Evolutionary conservation across 2,888 invertebrate species (phyloP).

Genomic region (Dioctria rufipes): DNA sequence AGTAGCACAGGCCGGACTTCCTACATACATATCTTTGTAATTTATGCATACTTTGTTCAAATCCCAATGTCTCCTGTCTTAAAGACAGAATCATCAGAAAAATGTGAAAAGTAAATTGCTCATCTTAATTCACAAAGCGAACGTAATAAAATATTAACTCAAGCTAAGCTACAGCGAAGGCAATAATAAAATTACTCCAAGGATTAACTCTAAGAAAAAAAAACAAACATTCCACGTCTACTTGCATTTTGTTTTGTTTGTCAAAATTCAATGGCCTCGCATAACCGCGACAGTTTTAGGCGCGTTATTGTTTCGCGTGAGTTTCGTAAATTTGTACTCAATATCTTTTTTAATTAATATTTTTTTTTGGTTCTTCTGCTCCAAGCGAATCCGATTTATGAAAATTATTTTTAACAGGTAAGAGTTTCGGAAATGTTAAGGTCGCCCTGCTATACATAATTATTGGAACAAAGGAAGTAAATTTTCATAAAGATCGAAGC

Average conservation of each 20-base stretch:
- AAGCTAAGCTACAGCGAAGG: conserved; percentile 1
- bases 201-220: conserved; percentile 12
- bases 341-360: too few relatives aligned
- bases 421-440: too few relatives aligned
- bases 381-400: too few relatives aligned
- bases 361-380: too few relatives aligned
- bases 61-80: background rate
- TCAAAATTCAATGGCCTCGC: conserved; percentile 31
- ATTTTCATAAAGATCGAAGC: too few relatives aligned
- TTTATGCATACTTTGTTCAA: background rate
- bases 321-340: too few relatives aligned
- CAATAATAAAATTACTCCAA: conserved; percentile 28
- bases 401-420: too few relatives aligned
- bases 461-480: too few relatives aligned
- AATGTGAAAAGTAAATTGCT: background rate
- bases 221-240: background rate
- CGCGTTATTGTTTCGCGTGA: conserved; percentile 8
- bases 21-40: background rate
- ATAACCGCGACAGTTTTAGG: conserved; percentile 3
- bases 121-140: conserved; percentile 4
- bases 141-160: background rate
- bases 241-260: conserved; percentile 15
- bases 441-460: too few relatives aligned
- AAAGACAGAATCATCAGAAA: background rate
- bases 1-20: too few relatives aligned